These are phyloP conservation scores for Apteryx owenii DNA, from an alignment of 2,113 vertebrate genomes.

Conservation along the genomic window DNA sequence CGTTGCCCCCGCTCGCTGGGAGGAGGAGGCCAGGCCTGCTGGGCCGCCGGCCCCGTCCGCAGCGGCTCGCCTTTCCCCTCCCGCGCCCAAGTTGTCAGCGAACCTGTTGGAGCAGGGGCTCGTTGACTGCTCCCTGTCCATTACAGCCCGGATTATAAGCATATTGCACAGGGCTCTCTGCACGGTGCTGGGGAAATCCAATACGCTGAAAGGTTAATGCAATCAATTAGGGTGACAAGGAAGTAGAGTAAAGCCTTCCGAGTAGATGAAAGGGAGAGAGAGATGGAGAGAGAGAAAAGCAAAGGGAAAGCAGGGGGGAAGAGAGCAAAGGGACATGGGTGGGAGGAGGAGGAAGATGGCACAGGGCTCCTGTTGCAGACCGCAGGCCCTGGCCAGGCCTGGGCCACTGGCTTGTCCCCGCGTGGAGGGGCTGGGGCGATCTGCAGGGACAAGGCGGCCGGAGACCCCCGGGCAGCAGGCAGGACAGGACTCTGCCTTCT, in stretches of 20 bases:
- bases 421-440: fast-evolving
- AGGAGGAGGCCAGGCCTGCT: background rate
- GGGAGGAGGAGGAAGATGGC: conserved; percentile 75
- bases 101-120: conserved; percentile 85
- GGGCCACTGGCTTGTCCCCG: background rate
- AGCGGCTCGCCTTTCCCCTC: background rate
- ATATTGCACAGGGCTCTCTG: conserved; percentile 97
- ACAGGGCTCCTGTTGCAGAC: background rate
- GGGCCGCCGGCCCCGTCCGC: background rate
- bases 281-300: conserved; percentile 77
- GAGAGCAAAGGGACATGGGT: background rate
- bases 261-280: conserved; percentile 89
- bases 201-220: conserved; percentile 99
- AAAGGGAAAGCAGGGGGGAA: conserved; percentile 6
- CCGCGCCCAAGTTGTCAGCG: conserved; percentile 72
- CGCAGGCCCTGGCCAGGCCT: background rate
- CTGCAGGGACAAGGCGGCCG: background rate
- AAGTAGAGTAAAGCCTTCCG: conserved; percentile 98
- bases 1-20: background rate
- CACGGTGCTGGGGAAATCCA: conserved; percentile 99
- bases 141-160: conserved; percentile 98
- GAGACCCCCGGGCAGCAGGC: background rate
- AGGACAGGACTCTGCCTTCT: background rate
- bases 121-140: conserved; percentile 98
- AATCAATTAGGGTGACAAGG: conserved; percentile 99